Evolutionary conservation across 2,797 vertebrate genomes (phyloP).

Genomic region (Cercopithecus petaurista): DNA sequence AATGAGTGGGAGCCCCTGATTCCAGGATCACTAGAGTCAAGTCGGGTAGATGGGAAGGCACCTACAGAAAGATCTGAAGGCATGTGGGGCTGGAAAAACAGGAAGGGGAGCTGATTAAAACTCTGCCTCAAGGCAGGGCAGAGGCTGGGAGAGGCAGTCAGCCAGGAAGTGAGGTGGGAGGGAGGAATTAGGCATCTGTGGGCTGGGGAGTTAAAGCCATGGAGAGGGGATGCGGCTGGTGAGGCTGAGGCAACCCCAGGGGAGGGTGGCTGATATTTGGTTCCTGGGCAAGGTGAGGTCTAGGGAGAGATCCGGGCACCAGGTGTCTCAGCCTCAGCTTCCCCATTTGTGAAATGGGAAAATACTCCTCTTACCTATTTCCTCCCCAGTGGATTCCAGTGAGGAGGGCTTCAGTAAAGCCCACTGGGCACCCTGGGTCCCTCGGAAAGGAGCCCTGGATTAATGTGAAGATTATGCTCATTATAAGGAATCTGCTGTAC

Average conservation of each 20-base stretch:
- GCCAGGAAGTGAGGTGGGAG: neutral
- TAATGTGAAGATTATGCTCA: neutral
- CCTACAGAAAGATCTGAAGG: neutral
- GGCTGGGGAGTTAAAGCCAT: neutral
- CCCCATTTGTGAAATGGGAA: neutral
- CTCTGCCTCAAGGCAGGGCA: neutral
- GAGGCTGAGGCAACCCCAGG: neutral
- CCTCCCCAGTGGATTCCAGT: neutral
- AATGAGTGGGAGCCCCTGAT: too few relatives aligned
- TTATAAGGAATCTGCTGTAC: neutral
- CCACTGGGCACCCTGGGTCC: fast-evolving
- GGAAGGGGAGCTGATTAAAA: neutral
- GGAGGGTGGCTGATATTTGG: fast-evolving
- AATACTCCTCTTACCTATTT: neutral
- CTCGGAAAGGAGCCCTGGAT: neutral
- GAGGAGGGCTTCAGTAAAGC: neutral
- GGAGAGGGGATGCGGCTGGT: neutral
- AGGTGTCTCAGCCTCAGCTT: neutral
- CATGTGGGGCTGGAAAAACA: fast-evolving
- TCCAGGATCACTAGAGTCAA: neutral
- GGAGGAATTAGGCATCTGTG: neutral
- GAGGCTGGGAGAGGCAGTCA: neutral
- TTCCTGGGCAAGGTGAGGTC: neutral
- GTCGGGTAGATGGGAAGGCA: too few relatives aligned
- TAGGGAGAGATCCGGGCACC: neutral